Base-by-base conservation (phyloP, 2,888 invertebrate species). In the Perizoma flavofasciatum region DNA sequence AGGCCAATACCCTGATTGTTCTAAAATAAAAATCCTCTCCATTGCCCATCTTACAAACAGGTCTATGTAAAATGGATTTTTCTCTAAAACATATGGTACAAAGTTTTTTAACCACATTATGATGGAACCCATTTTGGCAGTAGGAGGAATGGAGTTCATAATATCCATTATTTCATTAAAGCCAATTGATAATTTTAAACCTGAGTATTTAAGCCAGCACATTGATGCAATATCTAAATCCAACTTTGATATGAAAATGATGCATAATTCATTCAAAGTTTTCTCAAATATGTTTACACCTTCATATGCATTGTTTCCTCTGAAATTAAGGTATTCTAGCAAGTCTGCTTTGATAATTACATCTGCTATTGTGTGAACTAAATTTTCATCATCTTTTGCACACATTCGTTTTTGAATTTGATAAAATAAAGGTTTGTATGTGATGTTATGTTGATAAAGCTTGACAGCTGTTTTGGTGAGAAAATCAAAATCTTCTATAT, bases 1-100 rank as follows among this genome's bases (percentile, higher is more conserved):
- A 34, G 92, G 92, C 92, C 92, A 93, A 73, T 91, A 91, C 57
- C 78, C 70, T 39, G 92, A 90, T 61, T 88, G 83, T 72, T 93
- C 92, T 45, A 92, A 75, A 43, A 78, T 73, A 70, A 92, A 88
- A 65, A 92, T 82, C 67, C 90, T 86, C 65, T 90, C 88, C 67
- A 85, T 86, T 9, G 89, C 85, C 92, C 92, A 92, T 69, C 86
- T 86, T 4, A 91, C 90, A 78, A 92, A 86, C 62, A 89, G 68
- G 70, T 92, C 92, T 58, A 90, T 82, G 68, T 82, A 79, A 75
- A 86, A 92, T 55, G 92, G 92, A 65, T 89, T 89, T 67, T 85
- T 73, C 63, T 90, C 88, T 53, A 92, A 73, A 50, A 92, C 71
- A 50, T 81, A 71, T 49, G 92, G 92, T 48, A 85, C 79, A 75